Evolutionary conservation across 1,140 invertebrate genomes (phyloP).

Genomic region (Drosophila burlai): DNA sequence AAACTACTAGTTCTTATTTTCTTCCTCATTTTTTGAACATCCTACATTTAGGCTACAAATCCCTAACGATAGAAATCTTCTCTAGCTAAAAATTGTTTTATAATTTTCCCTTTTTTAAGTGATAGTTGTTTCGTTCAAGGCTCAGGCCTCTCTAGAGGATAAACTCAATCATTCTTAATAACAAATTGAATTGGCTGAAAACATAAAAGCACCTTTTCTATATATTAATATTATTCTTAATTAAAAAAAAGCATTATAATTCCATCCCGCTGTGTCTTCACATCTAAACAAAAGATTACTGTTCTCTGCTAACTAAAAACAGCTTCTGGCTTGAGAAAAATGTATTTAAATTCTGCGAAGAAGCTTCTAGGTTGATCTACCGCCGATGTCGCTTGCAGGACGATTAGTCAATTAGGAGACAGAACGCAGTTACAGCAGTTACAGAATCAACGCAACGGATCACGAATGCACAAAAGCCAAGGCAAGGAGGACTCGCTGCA

Average conservation of each 20-base stretch:
- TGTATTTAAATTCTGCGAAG: not conserved
- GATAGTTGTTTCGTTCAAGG: no score
- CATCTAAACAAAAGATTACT: no score
- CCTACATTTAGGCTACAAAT: not conserved
- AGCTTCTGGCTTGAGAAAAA: not conserved
- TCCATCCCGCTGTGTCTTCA: not conserved
- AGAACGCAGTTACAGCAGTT: conserved; percentile 28
- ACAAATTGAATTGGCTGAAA: no score
- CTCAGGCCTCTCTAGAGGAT: no score
- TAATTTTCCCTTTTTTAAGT: no score
- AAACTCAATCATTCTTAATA: not conserved
- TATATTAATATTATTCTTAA: not conserved
- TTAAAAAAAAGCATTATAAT: no score
- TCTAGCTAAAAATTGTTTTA: no score
- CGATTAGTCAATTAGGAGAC: conserved; percentile 46
- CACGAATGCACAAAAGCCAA: conserved; percentile 43
- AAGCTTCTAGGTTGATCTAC: conserved; percentile 3
- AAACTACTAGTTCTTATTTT: conserved; percentile 1
- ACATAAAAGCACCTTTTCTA: not conserved
- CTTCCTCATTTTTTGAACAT: no score
- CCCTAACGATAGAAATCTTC: not conserved
- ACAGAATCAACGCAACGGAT: conserved; percentile 48
- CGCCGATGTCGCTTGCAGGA: conserved; percentile 7
- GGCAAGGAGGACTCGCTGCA: conserved; percentile 4
- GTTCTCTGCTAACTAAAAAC: not conserved